These are phyloP conservation scores for Heterodera carotae DNA, from an alignment of 1,140 invertebrate species.

Conservation along the genomic window DNA sequence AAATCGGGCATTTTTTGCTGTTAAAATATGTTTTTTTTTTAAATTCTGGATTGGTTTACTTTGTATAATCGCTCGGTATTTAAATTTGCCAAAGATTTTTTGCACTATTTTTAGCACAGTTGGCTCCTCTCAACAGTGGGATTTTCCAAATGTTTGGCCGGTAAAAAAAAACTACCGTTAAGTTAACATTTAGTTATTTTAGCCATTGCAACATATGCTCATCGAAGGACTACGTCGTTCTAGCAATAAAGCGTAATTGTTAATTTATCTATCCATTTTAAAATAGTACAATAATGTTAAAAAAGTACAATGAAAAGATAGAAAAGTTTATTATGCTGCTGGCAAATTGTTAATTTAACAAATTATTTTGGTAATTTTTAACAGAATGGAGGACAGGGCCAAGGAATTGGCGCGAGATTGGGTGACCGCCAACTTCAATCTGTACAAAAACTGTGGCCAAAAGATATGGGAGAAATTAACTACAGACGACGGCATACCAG, in stretches of 20 bases:
- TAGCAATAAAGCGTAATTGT: not conserved
- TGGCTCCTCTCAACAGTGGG: not conserved
- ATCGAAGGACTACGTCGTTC: not conserved
- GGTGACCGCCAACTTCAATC: not conserved
- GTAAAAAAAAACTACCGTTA: not conserved
- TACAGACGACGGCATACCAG: not conserved
- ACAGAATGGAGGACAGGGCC: not conserved
- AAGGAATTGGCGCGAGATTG: not conserved
- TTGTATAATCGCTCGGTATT: too few relatives aligned
- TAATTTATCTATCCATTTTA: too few relatives aligned
- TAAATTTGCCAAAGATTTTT: not conserved
- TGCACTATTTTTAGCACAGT: not conserved
- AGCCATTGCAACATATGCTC: not conserved
- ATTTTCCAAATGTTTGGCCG: not conserved
- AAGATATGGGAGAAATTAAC: not conserved
- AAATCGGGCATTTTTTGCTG: too few relatives aligned
- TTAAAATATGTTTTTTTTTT: too few relatives aligned
- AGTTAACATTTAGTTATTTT: not conserved
- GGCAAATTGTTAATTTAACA: too few relatives aligned
- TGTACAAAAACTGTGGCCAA: not conserved
- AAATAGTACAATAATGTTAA: too few relatives aligned
- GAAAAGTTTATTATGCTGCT: too few relatives aligned
- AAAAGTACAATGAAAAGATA: too few relatives aligned
- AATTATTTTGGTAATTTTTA: too few relatives aligned
- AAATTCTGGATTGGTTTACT: too few relatives aligned